Evolutionary conservation across 2,888 invertebrate species (phyloP), one percentile per base, ranked within the genome.

Genomic region (Helicoverpa assulta): DNA sequence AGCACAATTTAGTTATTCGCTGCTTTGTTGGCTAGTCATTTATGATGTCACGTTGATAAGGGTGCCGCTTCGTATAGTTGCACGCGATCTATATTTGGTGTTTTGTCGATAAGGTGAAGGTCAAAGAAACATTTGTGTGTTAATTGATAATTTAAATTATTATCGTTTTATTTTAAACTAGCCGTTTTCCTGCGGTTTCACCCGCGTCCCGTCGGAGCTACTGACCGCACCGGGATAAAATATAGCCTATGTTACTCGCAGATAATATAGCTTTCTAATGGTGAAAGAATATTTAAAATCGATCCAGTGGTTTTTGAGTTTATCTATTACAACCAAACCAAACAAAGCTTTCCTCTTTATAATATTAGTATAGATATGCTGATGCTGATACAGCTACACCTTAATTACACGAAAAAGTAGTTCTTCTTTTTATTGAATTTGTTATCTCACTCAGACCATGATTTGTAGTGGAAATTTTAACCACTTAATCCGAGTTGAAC

Each of bases 91-190:
- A 88, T 87, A 87, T 90, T 90, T 85, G 84, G 86, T 85, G 73
- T 83, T 82, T 68, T 72, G 72, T 67, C 85, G 93, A 94, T 94
- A 94, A 93, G 90, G 87, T 91, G 90, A 93, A 92, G 92, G 92
- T 92, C 88, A 91, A 88, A 89, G 80, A 70, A 84, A 76, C 84
- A 81, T 85, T 83, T 70, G 63, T 65, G 80, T 19, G 64, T 54
- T 60, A 52, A 54, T 64, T 76, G 21, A 64, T 70, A 37, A 37
- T 37, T 12, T 37, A 69, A 78, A 72, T 70, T 67, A 37, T 19
- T 12, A 57, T 56, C 76, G 58, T 59, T 56, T 62, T 54, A 33
- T 56, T 53, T 18, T 47, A 37, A 43, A 21, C 0, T n/a, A n/a
- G n/a, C n/a, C n/a, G n/a, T n/a, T n/a, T n/a, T n/a, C n/a, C n/a